These are phyloP conservation scores for Drosophila neotestacea DNA, from an alignment of 2,888 invertebrate species.

Conservation along the genomic window DNA sequence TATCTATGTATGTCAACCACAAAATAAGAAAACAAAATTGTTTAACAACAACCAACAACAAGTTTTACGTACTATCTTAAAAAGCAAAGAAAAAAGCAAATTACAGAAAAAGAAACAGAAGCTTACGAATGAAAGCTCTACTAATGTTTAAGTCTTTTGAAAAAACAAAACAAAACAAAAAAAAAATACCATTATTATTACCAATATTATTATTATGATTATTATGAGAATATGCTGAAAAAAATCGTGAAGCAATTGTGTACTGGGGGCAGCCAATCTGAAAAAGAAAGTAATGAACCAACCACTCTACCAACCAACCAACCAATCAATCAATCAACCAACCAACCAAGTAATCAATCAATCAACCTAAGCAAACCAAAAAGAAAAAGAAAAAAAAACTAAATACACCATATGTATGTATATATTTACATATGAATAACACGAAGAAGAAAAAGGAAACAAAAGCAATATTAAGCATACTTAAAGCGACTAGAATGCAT, in stretches of 20 bases:
- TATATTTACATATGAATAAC: conserved; percentile 25
- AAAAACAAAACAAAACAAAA: conserved; percentile 50
- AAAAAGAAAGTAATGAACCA: conserved; percentile 62
- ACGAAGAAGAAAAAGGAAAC: conserved; percentile 9
- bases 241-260: conserved; percentile 86
- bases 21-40: conserved; percentile 20
- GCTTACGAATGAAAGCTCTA: conserved; percentile 58
- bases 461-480: conserved; percentile 21
- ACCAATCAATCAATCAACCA: conserved; percentile 38
- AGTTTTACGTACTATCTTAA: conserved; percentile 41
- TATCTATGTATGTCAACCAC: conserved; percentile 16
- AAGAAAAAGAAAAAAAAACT: conserved; percentile 1
- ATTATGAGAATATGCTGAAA: conserved; percentile 80
- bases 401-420: conserved; percentile 11
- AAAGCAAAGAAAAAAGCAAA: conserved; percentile 27
- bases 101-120: conserved; percentile 22
- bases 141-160: conserved; percentile 59
- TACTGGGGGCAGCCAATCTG: conserved; percentile 85
- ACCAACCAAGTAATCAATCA: conserved; percentile 42
- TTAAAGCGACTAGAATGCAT: conserved; percentile 23
- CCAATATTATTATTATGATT: conserved; percentile 64
- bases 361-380: conserved; percentile 39
- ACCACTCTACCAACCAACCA: conserved; percentile 50
- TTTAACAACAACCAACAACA: conserved; percentile 21
- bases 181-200: conserved; percentile 56